These are phyloP conservation scores for Molothrus aeneus DNA, from an alignment of 2,797 vertebrate genomes.

Conservation along the genomic window DNA sequence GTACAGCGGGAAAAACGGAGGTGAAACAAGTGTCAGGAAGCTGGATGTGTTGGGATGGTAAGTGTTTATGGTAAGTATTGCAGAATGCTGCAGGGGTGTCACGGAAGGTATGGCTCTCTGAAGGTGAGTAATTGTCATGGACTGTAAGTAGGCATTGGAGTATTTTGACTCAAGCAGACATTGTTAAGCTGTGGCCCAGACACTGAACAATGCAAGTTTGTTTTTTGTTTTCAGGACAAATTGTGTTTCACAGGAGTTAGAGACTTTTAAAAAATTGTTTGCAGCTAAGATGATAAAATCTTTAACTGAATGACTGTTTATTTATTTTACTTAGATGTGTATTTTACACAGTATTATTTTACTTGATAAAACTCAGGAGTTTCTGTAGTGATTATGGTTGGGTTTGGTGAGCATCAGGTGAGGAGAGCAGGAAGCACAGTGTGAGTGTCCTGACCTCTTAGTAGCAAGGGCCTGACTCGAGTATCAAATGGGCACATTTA, in stretches of 20 bases:
- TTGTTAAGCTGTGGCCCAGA: not conserved
- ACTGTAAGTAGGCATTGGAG: too few relatives aligned
- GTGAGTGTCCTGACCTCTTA: not conserved
- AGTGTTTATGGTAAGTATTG: not conserved
- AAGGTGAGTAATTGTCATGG: not conserved
- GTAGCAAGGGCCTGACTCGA: not conserved
- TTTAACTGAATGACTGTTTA: not conserved
- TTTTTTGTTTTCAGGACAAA: not conserved
- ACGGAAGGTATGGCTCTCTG: fast-evolving
- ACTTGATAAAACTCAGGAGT: fast-evolving
- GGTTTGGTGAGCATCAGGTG: not conserved
- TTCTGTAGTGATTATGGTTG: not conserved
- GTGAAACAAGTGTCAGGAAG: not conserved
- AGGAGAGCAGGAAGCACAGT: not conserved
- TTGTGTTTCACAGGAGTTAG: not conserved
- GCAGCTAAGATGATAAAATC: not conserved
- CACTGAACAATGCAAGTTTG: too few relatives aligned
- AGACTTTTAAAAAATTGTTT: fast-evolving
- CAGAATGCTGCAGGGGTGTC: not conserved
- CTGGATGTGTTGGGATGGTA: not conserved
- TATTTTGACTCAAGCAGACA: not conserved
- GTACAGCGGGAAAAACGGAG: not conserved
- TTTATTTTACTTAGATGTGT: fast-evolving
- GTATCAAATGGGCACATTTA: not conserved
- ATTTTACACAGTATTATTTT: not conserved